Percentiles rank a stretch among this genome's conserved stretches.
Conservation (phyloP, 2,888 invertebrate species). For the Sarcophaga variegata region DNA sequence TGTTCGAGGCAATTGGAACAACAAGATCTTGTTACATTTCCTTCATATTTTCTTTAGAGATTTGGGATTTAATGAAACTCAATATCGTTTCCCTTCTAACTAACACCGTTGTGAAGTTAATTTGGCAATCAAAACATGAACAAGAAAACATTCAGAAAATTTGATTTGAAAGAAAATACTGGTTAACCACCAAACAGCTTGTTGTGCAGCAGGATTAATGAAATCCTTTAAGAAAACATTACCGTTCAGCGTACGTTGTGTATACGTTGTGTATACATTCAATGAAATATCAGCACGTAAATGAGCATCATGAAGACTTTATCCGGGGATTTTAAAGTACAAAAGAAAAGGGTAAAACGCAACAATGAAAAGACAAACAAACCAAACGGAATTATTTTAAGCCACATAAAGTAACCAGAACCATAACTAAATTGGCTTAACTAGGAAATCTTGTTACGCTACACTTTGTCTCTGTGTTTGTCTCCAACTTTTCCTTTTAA, state of each 20-base stretch:
- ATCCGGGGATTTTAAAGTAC: background rate
- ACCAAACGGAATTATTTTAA: conserved; percentile 54
- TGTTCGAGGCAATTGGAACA: conserved; percentile 43
- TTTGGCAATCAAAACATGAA: background rate
- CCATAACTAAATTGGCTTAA: conserved; percentile 35
- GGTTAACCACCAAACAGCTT: conserved; percentile 51
- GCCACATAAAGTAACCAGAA: conserved; percentile 7
- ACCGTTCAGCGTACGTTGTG: too few relatives aligned
- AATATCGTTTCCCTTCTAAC: background rate
- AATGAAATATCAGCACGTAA: too few relatives aligned
- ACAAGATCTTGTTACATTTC: conserved; percentile 36
- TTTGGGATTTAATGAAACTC: conserved; percentile 38
- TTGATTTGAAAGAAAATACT: background rate
- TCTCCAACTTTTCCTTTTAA: background rate
- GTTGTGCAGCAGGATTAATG: conserved; percentile 30
- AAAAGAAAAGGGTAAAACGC: conserved; percentile 6
- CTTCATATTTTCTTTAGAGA: conserved; percentile 42
- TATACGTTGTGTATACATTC: too few relatives aligned
- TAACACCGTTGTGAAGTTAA: background rate
- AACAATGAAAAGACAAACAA: conserved; percentile 14
- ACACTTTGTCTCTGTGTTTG: background rate
- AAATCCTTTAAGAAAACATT: conserved; percentile 58
- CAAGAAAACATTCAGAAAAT: conserved; percentile 15
- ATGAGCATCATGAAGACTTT: too few relatives aligned
- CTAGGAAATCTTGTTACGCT: conserved; percentile 50